Conservation (phyloP, 1,140 invertebrate genomes). For the Whitmania pigra region DNA sequence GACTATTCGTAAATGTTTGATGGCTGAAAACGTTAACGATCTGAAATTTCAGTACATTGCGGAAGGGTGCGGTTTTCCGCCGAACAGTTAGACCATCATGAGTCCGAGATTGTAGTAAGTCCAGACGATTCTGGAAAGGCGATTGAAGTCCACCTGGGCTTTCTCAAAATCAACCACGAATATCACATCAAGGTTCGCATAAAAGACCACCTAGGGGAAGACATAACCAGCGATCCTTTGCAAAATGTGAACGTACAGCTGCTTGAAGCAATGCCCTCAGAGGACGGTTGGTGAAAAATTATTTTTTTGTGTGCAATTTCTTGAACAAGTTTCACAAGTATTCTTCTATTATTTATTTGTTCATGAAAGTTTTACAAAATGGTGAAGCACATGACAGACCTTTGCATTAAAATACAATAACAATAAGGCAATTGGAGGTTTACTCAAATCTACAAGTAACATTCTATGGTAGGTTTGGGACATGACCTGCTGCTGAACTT, state of each 20-base stretch:
- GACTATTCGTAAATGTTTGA: too few relatives aligned
- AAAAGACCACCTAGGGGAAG: conserved; percentile 28
- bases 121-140: conserved; percentile 19
- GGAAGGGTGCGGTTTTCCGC: conserved; percentile 29
- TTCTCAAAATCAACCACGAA: conserved; percentile 30
- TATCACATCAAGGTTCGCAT: conserved; percentile 31
- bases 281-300: conserved; percentile 29
- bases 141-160: conserved; percentile 30
- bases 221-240: conserved; percentile 28
- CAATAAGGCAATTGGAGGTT: neutral
- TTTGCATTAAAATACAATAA: neutral
- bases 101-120: conserved; percentile 30
- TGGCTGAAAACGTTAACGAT: too few relatives aligned
- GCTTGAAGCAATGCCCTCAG: conserved; percentile 27
- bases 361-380: neutral
- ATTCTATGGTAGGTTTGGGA: conserved; percentile 29
- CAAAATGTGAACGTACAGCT: conserved; percentile 31
- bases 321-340: neutral
- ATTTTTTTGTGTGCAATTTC: neutral
- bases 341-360: neutral
- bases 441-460: neutral
- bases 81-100: conserved; percentile 31
- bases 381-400: neutral
- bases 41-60: neutral
- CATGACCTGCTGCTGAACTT: conserved; percentile 32